Evolutionary conservation across 2,888 invertebrate species (phyloP), one percentile per base, ranked within the genome.

Genomic region (Strigamia maritima): DNA sequence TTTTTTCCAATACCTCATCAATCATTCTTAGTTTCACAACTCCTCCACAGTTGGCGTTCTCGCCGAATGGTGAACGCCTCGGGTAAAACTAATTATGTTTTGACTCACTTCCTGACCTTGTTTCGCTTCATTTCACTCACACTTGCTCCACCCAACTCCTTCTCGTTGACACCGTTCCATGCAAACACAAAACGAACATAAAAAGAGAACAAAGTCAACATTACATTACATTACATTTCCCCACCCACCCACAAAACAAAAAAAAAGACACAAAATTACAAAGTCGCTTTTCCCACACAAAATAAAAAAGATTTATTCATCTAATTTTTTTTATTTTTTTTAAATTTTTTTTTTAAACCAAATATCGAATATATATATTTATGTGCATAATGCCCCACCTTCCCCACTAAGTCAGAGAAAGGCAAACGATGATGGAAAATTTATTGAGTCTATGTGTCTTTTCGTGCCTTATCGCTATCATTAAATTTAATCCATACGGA

Each of bases 21-120:
- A 54, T 54, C 54, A 54, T 54, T 54, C 54, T 54, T 54, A 54
- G n/a, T 54, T 54, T 8, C 54, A 54, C 54, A 54, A 54, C 19
- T 19, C 22, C 22, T 54, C 54, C 54, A 54, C 22, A 54, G 54
- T 54, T 54, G 54, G 54, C 22, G 54, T 19, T 54, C n/a, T 19
- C 54, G 19, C 54, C 54, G 54, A 54, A 35, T 35, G 35, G 35
- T 3, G 54, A 54, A 22, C 4, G 54, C 8, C 19, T 19, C n/a
- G 54, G 54, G 19, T 54, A 54, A 54, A 54, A 54, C 54, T 54
- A 54, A 54, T 54, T 54, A 54, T 54, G 54, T 54, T 54, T 54
- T 54, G 54, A 54, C 54, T 54, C 54, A 54, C 54, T 54, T 54
- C 54, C 54, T 54, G 54, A 54, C 54, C 54, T 54, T 54, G 54